A percentile compares a stretch with the other conserved stretches of the same genome.
These are phyloP conservation scores for Crocodylus rhombifer DNA, from an alignment of 2,797 vertebrate species.

Conservation along the genomic window DNA sequence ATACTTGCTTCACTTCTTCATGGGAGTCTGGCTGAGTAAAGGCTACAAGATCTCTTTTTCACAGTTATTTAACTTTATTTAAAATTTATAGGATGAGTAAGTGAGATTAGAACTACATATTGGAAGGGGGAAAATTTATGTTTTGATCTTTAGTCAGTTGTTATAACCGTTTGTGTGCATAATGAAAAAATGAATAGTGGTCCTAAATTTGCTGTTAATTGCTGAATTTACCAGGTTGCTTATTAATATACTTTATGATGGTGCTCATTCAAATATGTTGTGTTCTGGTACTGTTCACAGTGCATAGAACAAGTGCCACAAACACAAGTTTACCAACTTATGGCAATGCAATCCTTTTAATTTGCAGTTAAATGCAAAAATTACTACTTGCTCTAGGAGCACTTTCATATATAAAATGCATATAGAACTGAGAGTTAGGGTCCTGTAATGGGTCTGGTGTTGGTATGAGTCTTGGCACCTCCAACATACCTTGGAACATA, in stretches of 20 bases:
- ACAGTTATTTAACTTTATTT: neutral
- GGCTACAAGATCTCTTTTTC: neutral
- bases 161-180: neutral
- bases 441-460: neutral
- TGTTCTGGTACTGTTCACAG: neutral
- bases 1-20: neutral
- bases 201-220: rapidly evolving
- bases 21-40: constrained; percentile 3
- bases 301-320: neutral
- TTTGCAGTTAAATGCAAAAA: constrained; percentile 37
- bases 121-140: neutral
- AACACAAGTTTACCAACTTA: neutral
- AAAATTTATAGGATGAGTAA: neutral
- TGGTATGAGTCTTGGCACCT: neutral
- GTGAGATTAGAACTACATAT: neutral
- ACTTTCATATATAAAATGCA: neutral
- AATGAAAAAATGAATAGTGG: neutral
- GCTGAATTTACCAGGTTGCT: neutral
- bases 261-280: too few relatives aligned
- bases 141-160: neutral
- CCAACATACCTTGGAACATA: neutral
- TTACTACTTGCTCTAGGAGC: constrained; percentile 10
- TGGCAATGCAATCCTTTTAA: neutral
- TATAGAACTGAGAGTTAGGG: neutral
- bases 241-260: neutral